These are phyloP conservation scores for Prionailurus viverrinus DNA, from an alignment of 2,113 vertebrate genomes.

Conservation along the genomic window DNA sequence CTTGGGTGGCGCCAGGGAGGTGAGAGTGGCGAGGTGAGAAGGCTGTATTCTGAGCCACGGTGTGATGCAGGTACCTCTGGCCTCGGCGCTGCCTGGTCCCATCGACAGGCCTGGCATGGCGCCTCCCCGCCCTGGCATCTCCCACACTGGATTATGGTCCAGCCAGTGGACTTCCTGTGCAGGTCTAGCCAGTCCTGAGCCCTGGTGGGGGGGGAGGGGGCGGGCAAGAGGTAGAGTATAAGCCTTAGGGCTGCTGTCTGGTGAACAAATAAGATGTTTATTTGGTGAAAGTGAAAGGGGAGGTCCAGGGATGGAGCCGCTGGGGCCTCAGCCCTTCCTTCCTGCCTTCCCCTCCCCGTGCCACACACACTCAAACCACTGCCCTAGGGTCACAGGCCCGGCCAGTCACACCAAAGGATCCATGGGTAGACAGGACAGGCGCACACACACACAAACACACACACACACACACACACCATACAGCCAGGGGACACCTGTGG, in stretches of 20 bases:
- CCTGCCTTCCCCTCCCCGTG: neutral
- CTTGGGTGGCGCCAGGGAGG: neutral
- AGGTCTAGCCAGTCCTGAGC: conserved; percentile 28
- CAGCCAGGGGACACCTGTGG: neutral
- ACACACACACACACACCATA: neutral
- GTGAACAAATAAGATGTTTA: conserved; percentile 48
- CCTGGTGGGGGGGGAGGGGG: neutral
- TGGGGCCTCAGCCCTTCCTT: neutral
- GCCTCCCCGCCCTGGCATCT: conserved; percentile 43
- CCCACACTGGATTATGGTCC: neutral
- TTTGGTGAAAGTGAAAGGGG: neutral
- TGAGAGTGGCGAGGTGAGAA: neutral
- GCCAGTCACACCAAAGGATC: neutral
- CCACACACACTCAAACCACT: neutral
- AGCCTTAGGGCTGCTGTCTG: neutral
- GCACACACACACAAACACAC: neutral
- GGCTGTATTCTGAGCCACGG: neutral
- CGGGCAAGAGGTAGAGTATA: neutral
- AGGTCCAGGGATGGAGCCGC: neutral
- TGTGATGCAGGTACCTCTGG: neutral
- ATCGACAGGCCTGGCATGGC: neutral
- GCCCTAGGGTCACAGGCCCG: neutral
- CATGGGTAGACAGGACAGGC: neutral
- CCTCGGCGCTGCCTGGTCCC: neutral
- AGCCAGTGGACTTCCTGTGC: conserved; percentile 65